phyloP scores from a whole-genome alignment of 2,113 vertebrate species.

The Clarias gariepinus region DNA sequence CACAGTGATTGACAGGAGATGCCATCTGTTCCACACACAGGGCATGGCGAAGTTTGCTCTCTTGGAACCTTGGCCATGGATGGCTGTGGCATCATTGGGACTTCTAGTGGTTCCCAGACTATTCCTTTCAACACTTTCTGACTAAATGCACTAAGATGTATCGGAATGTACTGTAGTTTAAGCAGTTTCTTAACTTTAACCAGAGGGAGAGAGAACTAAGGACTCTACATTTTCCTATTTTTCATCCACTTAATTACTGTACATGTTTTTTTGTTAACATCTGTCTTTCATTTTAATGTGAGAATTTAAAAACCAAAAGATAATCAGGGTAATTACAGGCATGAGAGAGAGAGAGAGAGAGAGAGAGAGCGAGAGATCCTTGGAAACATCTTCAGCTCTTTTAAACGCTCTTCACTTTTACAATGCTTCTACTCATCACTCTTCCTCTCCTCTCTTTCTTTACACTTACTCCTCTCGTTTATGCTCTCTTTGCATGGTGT shows the following conservation, averaged over 20 bases:
- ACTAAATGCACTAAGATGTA: background rate
- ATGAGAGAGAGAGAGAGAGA: background rate
- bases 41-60: background rate
- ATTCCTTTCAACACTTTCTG: background rate
- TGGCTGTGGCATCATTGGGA: background rate
- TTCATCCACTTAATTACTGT: constrained; percentile 33
- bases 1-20: background rate
- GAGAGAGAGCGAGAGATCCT: background rate
- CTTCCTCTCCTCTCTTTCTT: constrained; percentile 14
- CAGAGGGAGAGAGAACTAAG: background rate
- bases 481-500: background rate
- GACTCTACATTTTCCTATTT: background rate
- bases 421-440: background rate
- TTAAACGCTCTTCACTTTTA: background rate
- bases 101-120: too few relatives aligned
- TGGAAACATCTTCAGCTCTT: too few relatives aligned
- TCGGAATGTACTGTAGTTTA: background rate
- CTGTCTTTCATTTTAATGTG: constrained; percentile 29
- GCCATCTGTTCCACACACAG: background rate
- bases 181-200: background rate
- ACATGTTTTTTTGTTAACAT: constrained; percentile 24
- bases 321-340: constrained; percentile 27
- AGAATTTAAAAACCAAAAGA: constrained; percentile 35
- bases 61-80: too few relatives aligned
- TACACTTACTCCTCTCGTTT: background rate